A percentile compares a stretch with the other conserved stretches of the same genome.
These are phyloP conservation scores for Xenopus tropicalis DNA, from an alignment of 2,113 vertebrate genomes.

Conservation along the genomic window UCB_Xtro_10.0 CM004446.2:112841501-112842000, in stretches of 20 bases:
- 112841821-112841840: slow-evolving; percentile 5
- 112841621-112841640: slow-evolving; percentile 44
- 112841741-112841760: slow-evolving; percentile 28
- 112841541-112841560: slow-evolving; percentile 33
- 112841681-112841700: slow-evolving; percentile 42
- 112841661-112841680: slow-evolving; percentile 32
- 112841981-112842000: no score
- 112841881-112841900: no score
- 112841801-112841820: slow-evolving; percentile 4
- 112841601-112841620: slow-evolving; percentile 35
- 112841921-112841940: no score
- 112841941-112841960: no score
- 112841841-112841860: background rate
- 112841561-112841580: slow-evolving; percentile 25
- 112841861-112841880: slow-evolving; percentile 10
- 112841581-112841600: slow-evolving; percentile 32
- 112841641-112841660: slow-evolving; percentile 42
- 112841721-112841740: slow-evolving; percentile 28
- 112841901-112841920: no score
- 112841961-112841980: no score
- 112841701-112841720: slow-evolving; percentile 38
- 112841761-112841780: slow-evolving; percentile 18
- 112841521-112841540: slow-evolving; percentile 32
- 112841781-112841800: slow-evolving; percentile 28
- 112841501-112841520: slow-evolving; percentile 22